Evolutionary conservation across 2,888 invertebrate species (phyloP).

Genomic region (Electrophaes corylata): DNA sequence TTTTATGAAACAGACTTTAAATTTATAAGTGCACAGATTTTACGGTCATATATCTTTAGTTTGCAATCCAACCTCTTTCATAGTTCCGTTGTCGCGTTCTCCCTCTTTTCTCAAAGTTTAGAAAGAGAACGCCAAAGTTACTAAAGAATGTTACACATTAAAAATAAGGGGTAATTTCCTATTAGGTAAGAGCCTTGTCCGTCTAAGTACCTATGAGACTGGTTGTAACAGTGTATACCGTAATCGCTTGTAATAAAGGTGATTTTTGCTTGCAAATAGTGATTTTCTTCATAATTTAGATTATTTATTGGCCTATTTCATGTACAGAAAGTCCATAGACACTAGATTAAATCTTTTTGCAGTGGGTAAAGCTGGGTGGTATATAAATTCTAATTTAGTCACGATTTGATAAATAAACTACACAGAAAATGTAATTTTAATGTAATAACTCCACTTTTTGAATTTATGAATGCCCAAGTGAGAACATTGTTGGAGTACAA

Average conservation of each 20-base stretch:
- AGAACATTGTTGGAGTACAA: slow-evolving; percentile 19
- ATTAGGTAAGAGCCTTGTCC: slow-evolving; percentile 14
- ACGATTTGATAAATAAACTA: slow-evolving; percentile 10
- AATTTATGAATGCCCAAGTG: slow-evolving; percentile 16
- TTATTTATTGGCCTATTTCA: slow-evolving; percentile 8
- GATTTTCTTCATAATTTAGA: slow-evolving; percentile 12
- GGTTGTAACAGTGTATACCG: slow-evolving; percentile 9
- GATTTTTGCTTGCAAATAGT: slow-evolving; percentile 27
- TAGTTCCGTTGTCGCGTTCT: neutral
- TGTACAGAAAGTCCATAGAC: slow-evolving; percentile 8
- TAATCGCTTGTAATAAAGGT: slow-evolving; percentile 11
- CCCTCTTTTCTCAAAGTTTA: neutral
- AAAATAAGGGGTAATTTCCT: slow-evolving; percentile 3
- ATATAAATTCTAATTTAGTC: neutral
- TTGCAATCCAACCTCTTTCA: neutral
- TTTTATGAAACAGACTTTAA: too few relatives aligned
- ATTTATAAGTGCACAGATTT: neutral
- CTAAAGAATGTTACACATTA: neutral
- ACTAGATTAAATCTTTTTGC: neutral
- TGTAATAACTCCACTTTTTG: slow-evolving; percentile 25
- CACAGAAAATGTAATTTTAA: slow-evolving; percentile 20
- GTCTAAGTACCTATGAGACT: slow-evolving; percentile 19
- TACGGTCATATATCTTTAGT: neutral
- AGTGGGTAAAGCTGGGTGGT: neutral
- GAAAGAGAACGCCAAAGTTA: neutral